These are phyloP conservation scores for Anagyrus pseudococci DNA, from an alignment of 2,888 invertebrate species.

Conservation along the genomic window DNA sequence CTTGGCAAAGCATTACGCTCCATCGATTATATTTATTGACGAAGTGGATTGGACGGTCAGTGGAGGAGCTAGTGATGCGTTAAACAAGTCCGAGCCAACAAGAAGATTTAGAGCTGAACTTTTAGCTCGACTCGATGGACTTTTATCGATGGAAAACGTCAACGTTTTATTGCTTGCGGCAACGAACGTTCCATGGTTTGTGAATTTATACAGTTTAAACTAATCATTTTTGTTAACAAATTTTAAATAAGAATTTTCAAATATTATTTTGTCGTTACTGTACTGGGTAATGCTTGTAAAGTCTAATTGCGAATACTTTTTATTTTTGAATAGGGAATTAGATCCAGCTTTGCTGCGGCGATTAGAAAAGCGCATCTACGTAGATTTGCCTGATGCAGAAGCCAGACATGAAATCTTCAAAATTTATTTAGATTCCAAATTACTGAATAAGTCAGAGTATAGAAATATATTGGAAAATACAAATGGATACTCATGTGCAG, in stretches of 20 bases:
- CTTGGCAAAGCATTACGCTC: slow-evolving; percentile 82
- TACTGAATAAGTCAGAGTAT: slow-evolving; percentile 63
- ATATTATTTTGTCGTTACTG: too few species aligned
- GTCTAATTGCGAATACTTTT: neutral
- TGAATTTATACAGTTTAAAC: slow-evolving; percentile 20
- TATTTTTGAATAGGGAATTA: slow-evolving; percentile 72
- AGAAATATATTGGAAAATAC: slow-evolving; percentile 66
- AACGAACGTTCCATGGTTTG: slow-evolving; percentile 89
- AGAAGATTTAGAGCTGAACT: slow-evolving; percentile 88
- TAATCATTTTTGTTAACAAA: too few species aligned
- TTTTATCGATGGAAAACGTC: slow-evolving; percentile 66
- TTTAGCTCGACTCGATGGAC: slow-evolving; percentile 85
- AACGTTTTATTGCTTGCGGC: slow-evolving; percentile 82
- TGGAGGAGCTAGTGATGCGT: slow-evolving; percentile 45
- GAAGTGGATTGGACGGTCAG: slow-evolving; percentile 88
- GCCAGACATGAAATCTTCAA: slow-evolving; percentile 75
- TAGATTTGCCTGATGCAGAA: slow-evolving; percentile 75
- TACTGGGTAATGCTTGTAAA: neutral
- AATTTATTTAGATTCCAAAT: slow-evolving; percentile 63
- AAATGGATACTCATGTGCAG: slow-evolving; percentile 86
- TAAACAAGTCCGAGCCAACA: slow-evolving; percentile 66
- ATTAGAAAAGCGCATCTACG: slow-evolving; percentile 84
- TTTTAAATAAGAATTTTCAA: too few species aligned
- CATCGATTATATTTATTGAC: slow-evolving; percentile 91
- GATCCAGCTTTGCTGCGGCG: slow-evolving; percentile 87